Percentiles rank a stretch among this genome's conserved stretches.
These are phyloP conservation scores for Percopsis omiscomaycus DNA, from an alignment of 2,797 vertebrate species.

Conservation along the genomic window DNA sequence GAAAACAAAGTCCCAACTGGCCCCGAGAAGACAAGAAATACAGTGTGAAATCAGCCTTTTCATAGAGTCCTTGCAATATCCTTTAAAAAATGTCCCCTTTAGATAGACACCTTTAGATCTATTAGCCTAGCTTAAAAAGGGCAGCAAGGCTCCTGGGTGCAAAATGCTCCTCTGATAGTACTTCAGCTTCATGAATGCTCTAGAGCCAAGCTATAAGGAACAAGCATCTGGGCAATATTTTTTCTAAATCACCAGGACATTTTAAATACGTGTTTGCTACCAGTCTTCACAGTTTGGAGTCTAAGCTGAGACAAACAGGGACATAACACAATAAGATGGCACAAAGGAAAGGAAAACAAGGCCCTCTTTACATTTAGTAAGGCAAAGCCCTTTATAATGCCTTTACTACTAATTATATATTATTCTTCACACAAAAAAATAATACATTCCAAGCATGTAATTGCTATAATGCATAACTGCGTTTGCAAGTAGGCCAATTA, in stretches of 20 bases:
- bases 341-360: too few relatives aligned
- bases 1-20: slow-evolving; percentile 76
- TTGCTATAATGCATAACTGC: not conserved
- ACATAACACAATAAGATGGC: too few relatives aligned
- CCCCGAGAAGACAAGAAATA: slow-evolving; percentile 25
- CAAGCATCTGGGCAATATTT: not conserved
- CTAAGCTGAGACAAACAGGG: too few relatives aligned
- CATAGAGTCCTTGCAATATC: slow-evolving; percentile 6
- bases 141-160: not conserved
- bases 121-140: not conserved
- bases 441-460: not conserved
- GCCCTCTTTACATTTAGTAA: too few relatives aligned
- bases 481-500: not conserved
- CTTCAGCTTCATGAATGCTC: not conserved
- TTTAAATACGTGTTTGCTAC: too few relatives aligned
- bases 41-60: slow-evolving; percentile 12
- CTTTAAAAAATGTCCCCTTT: slow-evolving; percentile 3
- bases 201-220: not conserved
- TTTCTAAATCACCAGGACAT: too few relatives aligned
- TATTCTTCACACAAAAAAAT: not conserved
- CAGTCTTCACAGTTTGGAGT: not conserved
- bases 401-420: too few relatives aligned
- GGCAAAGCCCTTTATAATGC: too few relatives aligned
- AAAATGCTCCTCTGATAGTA: slow-evolving; percentile 4
- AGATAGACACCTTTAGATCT: not conserved